These are phyloP conservation scores for Tupaia tana DNA, from an alignment of 2,113 vertebrate genomes.

Conservation along the genomic window DNA sequence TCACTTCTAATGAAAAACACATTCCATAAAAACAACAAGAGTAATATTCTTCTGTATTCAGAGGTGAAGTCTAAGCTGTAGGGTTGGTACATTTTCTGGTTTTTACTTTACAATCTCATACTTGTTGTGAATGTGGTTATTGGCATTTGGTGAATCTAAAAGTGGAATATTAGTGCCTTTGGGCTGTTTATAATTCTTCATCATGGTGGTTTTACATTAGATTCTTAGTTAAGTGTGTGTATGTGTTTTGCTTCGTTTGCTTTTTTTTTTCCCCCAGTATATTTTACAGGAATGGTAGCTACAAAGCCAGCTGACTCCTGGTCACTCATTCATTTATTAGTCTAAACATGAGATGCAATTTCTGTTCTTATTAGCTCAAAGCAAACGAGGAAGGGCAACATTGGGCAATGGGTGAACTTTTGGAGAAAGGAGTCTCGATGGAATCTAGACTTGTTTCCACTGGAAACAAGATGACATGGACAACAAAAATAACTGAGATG, in stretches of 20 bases:
- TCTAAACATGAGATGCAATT: background rate
- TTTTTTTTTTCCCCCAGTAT: too few species aligned
- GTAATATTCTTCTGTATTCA: background rate
- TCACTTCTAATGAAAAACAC: background rate
- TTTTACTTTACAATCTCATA: background rate
- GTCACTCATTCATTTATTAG: background rate
- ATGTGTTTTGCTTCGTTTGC: background rate
- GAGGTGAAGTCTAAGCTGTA: background rate
- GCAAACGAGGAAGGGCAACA: background rate
- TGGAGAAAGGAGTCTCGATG: background rate
- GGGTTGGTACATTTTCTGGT: background rate
- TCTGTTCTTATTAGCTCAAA: background rate
- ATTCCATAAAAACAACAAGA: background rate
- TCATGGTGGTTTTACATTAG: background rate
- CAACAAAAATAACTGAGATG: background rate
- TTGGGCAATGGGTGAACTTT: background rate
- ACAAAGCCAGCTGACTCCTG: background rate
- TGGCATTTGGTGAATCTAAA: background rate
- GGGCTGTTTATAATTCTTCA: background rate
- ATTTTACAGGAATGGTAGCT: background rate
- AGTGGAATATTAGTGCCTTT: background rate
- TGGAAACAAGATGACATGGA: background rate
- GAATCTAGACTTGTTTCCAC: background rate
- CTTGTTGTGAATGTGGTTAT: background rate
- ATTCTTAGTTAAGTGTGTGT: background rate